Evolutionary conservation across 2,797 vertebrate species (phyloP).

Genomic region (Macropodus opercularis): DNA sequence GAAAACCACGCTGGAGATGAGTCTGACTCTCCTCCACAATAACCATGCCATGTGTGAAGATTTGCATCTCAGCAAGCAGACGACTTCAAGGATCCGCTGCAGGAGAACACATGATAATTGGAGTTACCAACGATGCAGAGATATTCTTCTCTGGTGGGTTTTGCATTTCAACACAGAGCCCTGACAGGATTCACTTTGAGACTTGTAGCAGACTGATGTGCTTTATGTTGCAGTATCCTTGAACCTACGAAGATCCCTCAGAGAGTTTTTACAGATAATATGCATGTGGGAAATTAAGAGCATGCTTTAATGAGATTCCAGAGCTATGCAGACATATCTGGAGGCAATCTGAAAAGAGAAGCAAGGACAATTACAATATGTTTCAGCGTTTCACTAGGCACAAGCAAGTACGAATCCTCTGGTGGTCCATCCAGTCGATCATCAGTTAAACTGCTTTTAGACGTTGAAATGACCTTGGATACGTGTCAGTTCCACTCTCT

Average conservation of each 20-base stretch:
- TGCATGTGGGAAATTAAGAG: constrained; percentile 68
- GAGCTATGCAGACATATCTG: constrained; percentile 63
- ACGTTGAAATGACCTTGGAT: constrained; percentile 41
- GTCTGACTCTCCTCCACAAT: constrained; percentile 31
- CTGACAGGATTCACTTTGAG: constrained; percentile 36
- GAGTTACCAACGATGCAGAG: constrained; percentile 41
- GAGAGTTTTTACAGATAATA: constrained; percentile 65
- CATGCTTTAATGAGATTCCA: constrained; percentile 72
- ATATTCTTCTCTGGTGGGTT: constrained; percentile 36
- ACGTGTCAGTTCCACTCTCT: constrained; percentile 22
- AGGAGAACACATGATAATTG: constrained; percentile 39
- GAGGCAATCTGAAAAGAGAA: constrained; percentile 64
- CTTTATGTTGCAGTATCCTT: constrained; percentile 51
- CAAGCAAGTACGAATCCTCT: constrained; percentile 47
- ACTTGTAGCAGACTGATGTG: constrained; percentile 21
- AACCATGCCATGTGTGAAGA: constrained; percentile 25
- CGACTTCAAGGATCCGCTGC: constrained; percentile 37
- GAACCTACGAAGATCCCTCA: constrained; percentile 60
- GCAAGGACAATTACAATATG: constrained; percentile 59
- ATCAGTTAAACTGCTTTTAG: constrained; percentile 47
- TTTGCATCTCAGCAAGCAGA: constrained; percentile 36
- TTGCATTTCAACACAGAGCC: constrained; percentile 36
- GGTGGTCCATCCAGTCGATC: constrained; percentile 36
- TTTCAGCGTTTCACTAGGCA: constrained; percentile 40
- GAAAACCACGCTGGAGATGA: constrained; percentile 28